These are phyloP conservation scores for Itoplectis maculator DNA, from an alignment of 2,888 invertebrate species.

Conservation along the genomic window DNA sequence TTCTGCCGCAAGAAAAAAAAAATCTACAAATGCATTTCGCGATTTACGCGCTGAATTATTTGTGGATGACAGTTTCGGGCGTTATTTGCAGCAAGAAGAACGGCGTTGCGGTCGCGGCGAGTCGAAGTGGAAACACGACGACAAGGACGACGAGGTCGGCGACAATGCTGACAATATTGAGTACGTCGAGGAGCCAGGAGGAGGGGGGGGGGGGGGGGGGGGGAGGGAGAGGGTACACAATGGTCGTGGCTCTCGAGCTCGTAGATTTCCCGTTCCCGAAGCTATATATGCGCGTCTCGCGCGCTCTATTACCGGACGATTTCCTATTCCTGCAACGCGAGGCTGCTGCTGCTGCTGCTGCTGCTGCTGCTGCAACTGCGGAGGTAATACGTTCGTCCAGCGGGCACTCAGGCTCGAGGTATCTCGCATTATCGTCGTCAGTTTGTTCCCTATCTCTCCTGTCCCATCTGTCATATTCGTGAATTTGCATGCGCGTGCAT, in stretches of 20 bases:
- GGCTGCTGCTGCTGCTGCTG: slow-evolving; percentile 5
- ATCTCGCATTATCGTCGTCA: slow-evolving; percentile 39
- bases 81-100: neutral
- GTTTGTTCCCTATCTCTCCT: slow-evolving; percentile 35
- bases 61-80: neutral
- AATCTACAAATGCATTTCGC: neutral
- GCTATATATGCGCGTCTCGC: slow-evolving; percentile 54
- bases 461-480: slow-evolving; percentile 61
- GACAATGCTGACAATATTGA: slow-evolving; percentile 76
- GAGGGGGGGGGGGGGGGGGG: neutral
- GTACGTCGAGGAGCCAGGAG: slow-evolving; percentile 72
- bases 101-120: neutral
- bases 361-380: neutral
- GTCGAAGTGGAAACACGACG: slow-evolving; percentile 40
- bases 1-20: no score
- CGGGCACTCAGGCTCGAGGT: slow-evolving; percentile 25
- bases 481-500: slow-evolving; percentile 59
- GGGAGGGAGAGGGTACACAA: slow-evolving; percentile 64
- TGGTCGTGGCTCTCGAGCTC: slow-evolving; percentile 47
- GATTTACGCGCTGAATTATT: neutral
- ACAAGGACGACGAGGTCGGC: slow-evolving; percentile 56
- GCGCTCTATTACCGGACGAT: slow-evolving; percentile 64
- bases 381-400: slow-evolving; percentile 43
- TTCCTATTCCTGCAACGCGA: slow-evolving; percentile 51
- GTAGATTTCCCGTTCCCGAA: slow-evolving; percentile 43